These are phyloP conservation scores for Pyrgus malvae DNA, from an alignment of 2,888 invertebrate genomes.

Conservation along the genomic window DNA sequence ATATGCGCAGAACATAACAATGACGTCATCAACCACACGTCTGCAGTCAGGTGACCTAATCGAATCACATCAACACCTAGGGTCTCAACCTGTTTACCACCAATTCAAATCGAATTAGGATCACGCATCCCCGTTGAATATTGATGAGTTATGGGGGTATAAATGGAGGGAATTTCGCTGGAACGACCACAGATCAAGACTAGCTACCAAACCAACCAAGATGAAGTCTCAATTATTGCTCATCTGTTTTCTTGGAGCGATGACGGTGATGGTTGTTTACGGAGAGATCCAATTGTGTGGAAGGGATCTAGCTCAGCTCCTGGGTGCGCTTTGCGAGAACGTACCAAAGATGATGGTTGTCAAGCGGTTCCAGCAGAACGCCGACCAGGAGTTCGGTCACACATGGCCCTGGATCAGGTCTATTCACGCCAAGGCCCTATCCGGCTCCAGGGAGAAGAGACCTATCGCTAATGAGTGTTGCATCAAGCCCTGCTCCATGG, in stretches of 20 bases:
- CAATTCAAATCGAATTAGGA: conserved; percentile 37
- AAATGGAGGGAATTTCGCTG: conserved; percentile 28
- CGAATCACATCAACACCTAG: conserved; percentile 6
- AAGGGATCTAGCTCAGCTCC: conserved; percentile 35
- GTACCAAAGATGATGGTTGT: conserved; percentile 1
- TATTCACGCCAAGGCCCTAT: conserved; percentile 25
- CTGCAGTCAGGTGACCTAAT: conserved; percentile 4
- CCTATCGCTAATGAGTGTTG: conserved; percentile 41
- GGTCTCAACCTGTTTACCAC: conserved; percentile 14
- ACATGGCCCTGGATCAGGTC: conserved; percentile 31
- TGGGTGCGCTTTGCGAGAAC: conserved; percentile 37
- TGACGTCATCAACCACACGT: background rate
- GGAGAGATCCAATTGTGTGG: conserved; percentile 37
- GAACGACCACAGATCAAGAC: background rate
- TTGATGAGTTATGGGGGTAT: conserved; percentile 36
- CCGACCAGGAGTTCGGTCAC: conserved; percentile 6
- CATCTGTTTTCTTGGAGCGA: background rate
- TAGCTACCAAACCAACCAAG: background rate
- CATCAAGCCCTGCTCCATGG: conserved; percentile 36
- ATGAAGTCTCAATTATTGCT: conserved; percentile 10
- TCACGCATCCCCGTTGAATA: conserved; percentile 34
- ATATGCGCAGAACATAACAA: background rate
- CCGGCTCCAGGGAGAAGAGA: conserved; percentile 34
- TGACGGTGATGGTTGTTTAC: background rate
- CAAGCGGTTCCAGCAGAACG: conserved; percentile 1